phyloP scores from a whole-genome alignment of 2,888 invertebrate genomes.

The Galerucella pusilla region DNA sequence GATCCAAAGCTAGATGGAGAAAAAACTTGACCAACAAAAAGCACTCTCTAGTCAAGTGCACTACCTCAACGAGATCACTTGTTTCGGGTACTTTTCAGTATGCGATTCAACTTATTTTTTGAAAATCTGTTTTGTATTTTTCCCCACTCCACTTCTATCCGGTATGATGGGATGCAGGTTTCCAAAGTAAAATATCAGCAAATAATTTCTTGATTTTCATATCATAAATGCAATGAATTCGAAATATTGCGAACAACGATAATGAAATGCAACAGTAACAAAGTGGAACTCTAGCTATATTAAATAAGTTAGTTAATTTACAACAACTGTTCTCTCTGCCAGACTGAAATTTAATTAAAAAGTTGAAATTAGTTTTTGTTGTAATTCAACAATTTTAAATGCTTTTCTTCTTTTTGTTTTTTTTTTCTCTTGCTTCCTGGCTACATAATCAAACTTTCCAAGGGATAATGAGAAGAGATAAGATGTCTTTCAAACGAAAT shows the following conservation, averaged over 20 bases:
- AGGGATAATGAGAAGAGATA: slow-evolving; percentile 57
- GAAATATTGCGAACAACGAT: slow-evolving; percentile 45
- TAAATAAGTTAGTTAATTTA: slow-evolving; percentile 62
- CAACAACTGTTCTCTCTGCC: slow-evolving; percentile 58
- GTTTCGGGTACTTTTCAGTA: too few species aligned
- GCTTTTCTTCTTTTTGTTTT: slow-evolving; percentile 50
- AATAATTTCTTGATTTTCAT: slow-evolving; percentile 39
- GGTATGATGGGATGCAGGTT: too few species aligned
- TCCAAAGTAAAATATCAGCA: background rate
- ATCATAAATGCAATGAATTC: slow-evolving; percentile 45
- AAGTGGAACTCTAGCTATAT: slow-evolving; percentile 52
- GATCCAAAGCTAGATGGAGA: too few species aligned
- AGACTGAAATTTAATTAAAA: slow-evolving; percentile 65
- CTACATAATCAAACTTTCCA: slow-evolving; percentile 58
- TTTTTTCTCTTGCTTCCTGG: slow-evolving; percentile 12
- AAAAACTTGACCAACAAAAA: too few species aligned
- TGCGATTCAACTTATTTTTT: too few species aligned
- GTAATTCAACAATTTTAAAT: slow-evolving; percentile 65
- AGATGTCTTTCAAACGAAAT: slow-evolving; percentile 50
- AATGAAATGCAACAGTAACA: slow-evolving; percentile 50
- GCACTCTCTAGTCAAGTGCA: too few species aligned
- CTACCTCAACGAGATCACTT: too few species aligned
- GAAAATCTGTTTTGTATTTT: too few species aligned
- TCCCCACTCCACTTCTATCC: too few species aligned
- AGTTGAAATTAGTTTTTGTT: slow-evolving; percentile 66